Base-by-base conservation (phyloP, 2,797 vertebrate species). In the Myotis pilosus region DNA sequence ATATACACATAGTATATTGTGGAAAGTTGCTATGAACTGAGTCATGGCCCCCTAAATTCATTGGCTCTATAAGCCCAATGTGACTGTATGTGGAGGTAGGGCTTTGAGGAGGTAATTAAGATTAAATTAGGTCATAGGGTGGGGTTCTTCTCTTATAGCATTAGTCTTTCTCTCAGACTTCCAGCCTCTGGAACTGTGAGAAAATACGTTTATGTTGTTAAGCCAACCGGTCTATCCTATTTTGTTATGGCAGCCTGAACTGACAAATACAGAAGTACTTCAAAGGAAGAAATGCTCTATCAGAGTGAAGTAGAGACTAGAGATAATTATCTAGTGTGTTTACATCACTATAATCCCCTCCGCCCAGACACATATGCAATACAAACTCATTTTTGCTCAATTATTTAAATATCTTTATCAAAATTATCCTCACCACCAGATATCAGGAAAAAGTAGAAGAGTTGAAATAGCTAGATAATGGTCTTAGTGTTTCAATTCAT, bases 371-470 rank as follows among this genome's bases (percentile, higher is more conserved):
- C 28, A 72, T 2, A 12, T 11, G 19, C 47, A 60, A 66, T 68
- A 62, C 16, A 76, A 90, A 81, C 33, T 79, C 19, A 19, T 66
- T 60, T 96, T 79, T 71, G 80, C 51, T 91, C 33, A 30, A 22
- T 79, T 93, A 74, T 80, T 89, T 89, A 68, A 91, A 72, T 62
- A 78, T 79, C 49, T 94, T 74, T 72, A 84, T 85, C n/a, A 95
- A 82, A 87, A 66, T 92, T 92, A 55, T 92, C 51, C 30, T 92
- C 81, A 55, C 23, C 20, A 53, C 71, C 38, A 20, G n/a, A 49
- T 76, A 83, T 69, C 57, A 86, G 28, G 38, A 38, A 69, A 94
- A 87, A 69, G 47, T 64, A 57, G 85, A 92, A 49, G 22, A 69
- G 30, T 78, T 49, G 28, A 83, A 87, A 81, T 87, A 89, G 53